phyloP scores from a whole-genome alignment of 2,888 invertebrate species.

The Stenodema calcarata region DNA sequence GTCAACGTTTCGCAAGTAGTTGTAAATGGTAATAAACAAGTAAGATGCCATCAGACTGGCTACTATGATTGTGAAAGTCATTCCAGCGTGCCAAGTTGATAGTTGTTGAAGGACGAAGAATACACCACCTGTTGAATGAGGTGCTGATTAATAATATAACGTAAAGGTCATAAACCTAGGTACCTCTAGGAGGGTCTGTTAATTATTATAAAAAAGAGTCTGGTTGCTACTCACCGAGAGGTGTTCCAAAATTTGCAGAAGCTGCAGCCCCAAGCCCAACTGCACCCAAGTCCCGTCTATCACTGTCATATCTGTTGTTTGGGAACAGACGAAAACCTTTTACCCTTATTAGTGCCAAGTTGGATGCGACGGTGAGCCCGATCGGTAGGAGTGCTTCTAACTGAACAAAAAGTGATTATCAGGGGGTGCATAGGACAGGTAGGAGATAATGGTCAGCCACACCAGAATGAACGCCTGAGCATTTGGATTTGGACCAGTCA shows the following conservation, averaged over 20 bases:
- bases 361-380: slow-evolving; percentile 35
- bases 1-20: not conserved
- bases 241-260: slow-evolving; percentile 69
- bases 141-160: not conserved
- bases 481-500: no score
- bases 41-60: not conserved
- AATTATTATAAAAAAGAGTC: no score
- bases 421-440: no score
- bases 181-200: no score
- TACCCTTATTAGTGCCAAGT: not conserved
- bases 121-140: slow-evolving; percentile 7
- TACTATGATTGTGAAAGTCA: slow-evolving; percentile 14
- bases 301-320: slow-evolving; percentile 63
- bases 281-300: slow-evolving; percentile 70
- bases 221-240: slow-evolving; percentile 60
- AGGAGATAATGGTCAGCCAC: no score
- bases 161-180: no score
- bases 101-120: slow-evolving; percentile 40
- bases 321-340: slow-evolving; percentile 4
- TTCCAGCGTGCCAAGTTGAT: slow-evolving; percentile 21
- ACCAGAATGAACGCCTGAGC: no score
- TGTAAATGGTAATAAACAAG: slow-evolving; percentile 27
- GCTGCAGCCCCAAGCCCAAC: slow-evolving; percentile 70
- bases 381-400: slow-evolving; percentile 33
- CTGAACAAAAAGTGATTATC: no score